phyloP scores from a whole-genome alignment of 2,888 invertebrate genomes.

The Cyclophora punctaria region DNA sequence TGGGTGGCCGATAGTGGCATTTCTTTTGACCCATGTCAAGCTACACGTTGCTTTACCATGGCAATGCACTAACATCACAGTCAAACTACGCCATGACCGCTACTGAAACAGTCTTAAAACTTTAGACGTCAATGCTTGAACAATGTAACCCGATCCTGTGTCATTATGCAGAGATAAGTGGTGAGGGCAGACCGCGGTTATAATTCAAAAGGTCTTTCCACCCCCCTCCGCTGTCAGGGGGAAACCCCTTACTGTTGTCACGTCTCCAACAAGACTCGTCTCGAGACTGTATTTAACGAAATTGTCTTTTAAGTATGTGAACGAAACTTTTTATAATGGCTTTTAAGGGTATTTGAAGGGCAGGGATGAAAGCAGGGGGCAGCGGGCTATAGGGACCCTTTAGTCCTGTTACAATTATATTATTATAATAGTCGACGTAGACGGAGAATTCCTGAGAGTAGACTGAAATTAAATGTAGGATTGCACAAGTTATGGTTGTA shows the following conservation, averaged over 20 bases:
- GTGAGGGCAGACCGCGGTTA: conserved; percentile 39
- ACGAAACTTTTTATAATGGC: conserved; percentile 16
- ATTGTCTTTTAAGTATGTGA: conserved; percentile 18
- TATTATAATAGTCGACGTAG: too few species aligned
- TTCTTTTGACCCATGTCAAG: too few species aligned
- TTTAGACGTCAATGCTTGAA: conserved; percentile 24
- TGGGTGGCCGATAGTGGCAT: too few species aligned
- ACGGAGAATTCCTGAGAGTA: too few species aligned
- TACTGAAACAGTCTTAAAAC: conserved; percentile 2
- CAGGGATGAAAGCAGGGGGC: not conserved
- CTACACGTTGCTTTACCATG: too few species aligned
- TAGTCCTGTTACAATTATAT: too few species aligned
- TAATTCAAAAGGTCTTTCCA: conserved; percentile 41
- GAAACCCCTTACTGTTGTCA: conserved; percentile 33
- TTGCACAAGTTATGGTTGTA: too few species aligned
- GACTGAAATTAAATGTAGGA: too few species aligned
- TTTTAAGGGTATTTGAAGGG: conserved; percentile 7
- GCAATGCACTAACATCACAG: too few species aligned
- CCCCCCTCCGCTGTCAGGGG: conserved; percentile 20
- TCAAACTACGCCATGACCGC: not conserved
- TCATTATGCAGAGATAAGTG: conserved; percentile 54
- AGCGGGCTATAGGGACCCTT: too few species aligned
- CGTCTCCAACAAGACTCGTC: conserved; percentile 30
- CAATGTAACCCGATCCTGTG: conserved; percentile 47
- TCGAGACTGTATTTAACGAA: conserved; percentile 27